These are phyloP conservation scores for Cinara cedri DNA, from an alignment of 2,888 invertebrate genomes.

Conservation along the genomic window DNA sequence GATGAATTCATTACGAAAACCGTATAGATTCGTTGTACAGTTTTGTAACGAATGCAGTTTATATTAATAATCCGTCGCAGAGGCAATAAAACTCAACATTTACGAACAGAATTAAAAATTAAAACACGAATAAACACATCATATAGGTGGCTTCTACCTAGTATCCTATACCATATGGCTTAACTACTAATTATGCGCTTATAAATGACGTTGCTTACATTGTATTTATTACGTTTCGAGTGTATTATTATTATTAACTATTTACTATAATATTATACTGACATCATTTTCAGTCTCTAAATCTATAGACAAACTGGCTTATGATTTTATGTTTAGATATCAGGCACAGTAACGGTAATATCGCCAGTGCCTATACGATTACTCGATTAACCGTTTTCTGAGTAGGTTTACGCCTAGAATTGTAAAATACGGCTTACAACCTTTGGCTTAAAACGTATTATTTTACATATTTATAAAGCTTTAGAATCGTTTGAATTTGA, in stretches of 20 bases:
- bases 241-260: neutral
- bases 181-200: no score
- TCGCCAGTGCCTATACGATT: neutral
- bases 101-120: no score
- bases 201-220: no score
- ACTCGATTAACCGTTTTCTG: neutral
- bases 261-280: no score
- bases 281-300: neutral
- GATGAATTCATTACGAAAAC: no score
- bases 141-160: no score
- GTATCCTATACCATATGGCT: no score
- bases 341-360: neutral
- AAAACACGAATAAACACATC: no score
- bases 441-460: neutral
- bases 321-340: neutral
- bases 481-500: neutral
- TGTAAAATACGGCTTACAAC: neutral
- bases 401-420: neutral
- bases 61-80: no score
- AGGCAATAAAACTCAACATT: no score
- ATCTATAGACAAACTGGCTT: neutral
- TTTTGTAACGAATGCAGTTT: no score
- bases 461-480: neutral
- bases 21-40: no score
- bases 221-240: neutral